phyloP scores from a whole-genome alignment of 1,140 invertebrate genomes.

The Yoshiicerus persimilis region DNA sequence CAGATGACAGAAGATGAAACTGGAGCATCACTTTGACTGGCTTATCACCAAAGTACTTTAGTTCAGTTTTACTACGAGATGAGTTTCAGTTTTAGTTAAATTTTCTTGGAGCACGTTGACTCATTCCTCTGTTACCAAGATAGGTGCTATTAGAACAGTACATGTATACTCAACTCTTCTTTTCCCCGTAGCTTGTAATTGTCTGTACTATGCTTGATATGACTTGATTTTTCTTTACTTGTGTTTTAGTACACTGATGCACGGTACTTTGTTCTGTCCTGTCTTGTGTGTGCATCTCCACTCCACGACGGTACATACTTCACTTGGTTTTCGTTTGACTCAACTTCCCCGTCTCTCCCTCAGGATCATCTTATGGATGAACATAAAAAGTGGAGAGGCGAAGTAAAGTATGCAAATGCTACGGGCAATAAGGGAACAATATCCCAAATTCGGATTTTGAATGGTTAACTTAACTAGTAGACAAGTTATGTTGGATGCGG shows the following conservation, averaged over 20 bases:
- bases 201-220: background rate
- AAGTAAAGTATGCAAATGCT: conserved; percentile 29
- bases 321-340: background rate
- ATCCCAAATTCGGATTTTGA: conserved; percentile 17
- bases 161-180: background rate
- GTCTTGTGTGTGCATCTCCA: background rate
- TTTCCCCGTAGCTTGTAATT: background rate
- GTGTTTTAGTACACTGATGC: background rate
- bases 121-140: background rate
- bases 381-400: conserved; percentile 10
- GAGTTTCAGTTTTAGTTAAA: background rate
- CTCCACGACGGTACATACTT: background rate
- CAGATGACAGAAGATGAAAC: background rate
- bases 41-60: background rate
- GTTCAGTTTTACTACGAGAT: background rate
- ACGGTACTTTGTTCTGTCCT: background rate
- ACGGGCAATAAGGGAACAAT: conserved; percentile 33
- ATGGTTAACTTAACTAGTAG: conserved; percentile 14
- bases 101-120: background rate
- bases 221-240: background rate
- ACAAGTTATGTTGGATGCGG: background rate
- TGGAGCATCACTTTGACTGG: background rate
- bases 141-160: background rate
- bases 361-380: conserved; percentile 14
- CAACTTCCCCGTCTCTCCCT: background rate